Evolutionary conservation across 1,140 invertebrate species (phyloP).

Genomic region (Melitaea cinxia): DNA sequence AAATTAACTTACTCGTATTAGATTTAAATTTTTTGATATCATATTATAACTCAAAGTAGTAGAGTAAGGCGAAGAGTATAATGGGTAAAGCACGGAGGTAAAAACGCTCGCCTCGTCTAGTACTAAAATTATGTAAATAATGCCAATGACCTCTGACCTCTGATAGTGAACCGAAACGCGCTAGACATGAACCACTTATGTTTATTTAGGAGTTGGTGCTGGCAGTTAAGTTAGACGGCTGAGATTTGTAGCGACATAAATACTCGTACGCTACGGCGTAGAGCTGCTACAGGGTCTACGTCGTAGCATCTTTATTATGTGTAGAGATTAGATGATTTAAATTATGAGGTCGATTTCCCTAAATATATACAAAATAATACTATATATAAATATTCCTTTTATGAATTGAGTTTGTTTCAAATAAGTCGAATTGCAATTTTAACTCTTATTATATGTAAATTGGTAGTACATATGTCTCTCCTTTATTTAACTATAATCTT

Average conservation of each 20-base stretch:
- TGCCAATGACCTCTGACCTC: background rate
- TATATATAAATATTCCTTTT: too few species aligned
- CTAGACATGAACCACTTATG: conserved; percentile 1
- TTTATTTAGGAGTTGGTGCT: conserved; percentile 4
- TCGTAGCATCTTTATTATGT: background rate
- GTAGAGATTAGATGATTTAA: background rate
- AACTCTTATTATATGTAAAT: too few species aligned
- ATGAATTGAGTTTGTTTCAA: too few species aligned
- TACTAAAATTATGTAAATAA: background rate
- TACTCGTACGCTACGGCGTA: conserved; percentile 7
- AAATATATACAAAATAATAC: too few species aligned
- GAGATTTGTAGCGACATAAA: conserved; percentile 10
- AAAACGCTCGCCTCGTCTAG: background rate
- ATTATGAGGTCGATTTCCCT: background rate
- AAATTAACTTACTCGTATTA: too few species aligned
- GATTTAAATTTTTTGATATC: too few species aligned
- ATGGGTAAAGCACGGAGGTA: too few species aligned
- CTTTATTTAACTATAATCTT: too few species aligned
- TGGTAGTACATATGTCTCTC: too few species aligned
- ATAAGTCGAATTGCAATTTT: too few species aligned
- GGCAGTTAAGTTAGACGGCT: conserved; percentile 4
- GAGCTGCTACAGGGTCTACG: conserved; percentile 3
- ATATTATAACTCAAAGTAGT: too few species aligned
- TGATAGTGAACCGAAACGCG: background rate
- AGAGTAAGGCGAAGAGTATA: too few species aligned